A percentile compares a stretch with the other conserved stretches of the same genome.
Conservation (phyloP, 2,113 vertebrate genomes). For the Eira barbara region DNA sequence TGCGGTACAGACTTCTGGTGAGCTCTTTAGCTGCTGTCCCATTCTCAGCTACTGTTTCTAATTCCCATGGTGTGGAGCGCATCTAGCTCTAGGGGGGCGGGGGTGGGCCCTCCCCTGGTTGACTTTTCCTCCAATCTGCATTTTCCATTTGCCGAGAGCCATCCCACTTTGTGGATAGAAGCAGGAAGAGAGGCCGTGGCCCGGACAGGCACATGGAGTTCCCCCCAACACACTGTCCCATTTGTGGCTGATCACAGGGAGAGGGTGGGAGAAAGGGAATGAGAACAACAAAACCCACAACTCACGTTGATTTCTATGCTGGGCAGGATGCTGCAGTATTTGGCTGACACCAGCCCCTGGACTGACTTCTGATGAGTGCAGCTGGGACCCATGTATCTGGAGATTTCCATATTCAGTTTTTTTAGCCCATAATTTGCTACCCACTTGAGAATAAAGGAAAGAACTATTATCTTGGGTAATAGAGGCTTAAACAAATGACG, state of each 20-base stretch:
- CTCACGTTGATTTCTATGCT: slow-evolving; percentile 86
- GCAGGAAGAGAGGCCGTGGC: neutral
- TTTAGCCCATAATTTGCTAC: slow-evolving; percentile 83
- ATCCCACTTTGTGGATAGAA: too few relatives aligned
- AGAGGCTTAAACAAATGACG: neutral
- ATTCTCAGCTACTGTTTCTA: neutral
- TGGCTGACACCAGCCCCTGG: slow-evolving; percentile 77
- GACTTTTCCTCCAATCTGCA: neutral
- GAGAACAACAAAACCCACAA: neutral
- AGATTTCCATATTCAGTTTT: slow-evolving; percentile 86
- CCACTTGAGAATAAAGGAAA: slow-evolving; percentile 83
- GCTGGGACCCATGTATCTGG: slow-evolving; percentile 80
- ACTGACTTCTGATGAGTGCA: slow-evolving; percentile 80
- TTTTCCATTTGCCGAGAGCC: neutral
- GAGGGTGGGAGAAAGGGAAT: too few relatives aligned
- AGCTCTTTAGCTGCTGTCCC: neutral
- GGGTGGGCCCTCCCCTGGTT: neutral
- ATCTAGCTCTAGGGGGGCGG: neutral
- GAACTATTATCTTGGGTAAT: neutral
- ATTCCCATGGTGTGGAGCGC: neutral
- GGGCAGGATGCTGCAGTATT: slow-evolving; percentile 83
- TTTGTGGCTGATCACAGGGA: neutral
- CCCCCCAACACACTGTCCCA: neutral
- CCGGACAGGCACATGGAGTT: neutral
- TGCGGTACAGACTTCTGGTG: neutral